Evolutionary conservation across 2,113 vertebrate species (phyloP).

Genomic region (Oncorhynchus masou): DNA sequence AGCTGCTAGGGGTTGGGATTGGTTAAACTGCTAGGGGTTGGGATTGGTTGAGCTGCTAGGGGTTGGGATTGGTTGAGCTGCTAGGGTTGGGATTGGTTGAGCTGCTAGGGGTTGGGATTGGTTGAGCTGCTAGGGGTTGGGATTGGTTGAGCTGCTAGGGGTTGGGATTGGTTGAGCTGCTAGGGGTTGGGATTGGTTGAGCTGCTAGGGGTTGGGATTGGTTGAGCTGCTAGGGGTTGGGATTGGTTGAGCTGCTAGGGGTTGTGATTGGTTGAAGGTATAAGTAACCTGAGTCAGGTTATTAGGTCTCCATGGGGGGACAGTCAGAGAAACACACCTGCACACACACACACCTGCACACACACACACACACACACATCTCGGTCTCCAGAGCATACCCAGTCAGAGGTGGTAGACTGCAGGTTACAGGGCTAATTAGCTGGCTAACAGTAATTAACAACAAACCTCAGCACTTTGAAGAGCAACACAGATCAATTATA

Average conservation of each 20-base stretch:
- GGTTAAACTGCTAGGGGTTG: neutral
- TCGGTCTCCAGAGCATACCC: constrained; percentile 42
- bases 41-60: too few relatives aligned
- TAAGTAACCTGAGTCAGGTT: too few relatives aligned
- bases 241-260: neutral
- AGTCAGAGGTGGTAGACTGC: too few relatives aligned
- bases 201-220: too few relatives aligned
- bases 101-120: neutral
- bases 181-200: neutral
- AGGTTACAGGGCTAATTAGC: constrained; percentile 41
- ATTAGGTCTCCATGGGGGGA: too few relatives aligned
- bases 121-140: too few relatives aligned
- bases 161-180: neutral
- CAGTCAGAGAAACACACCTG: too few relatives aligned
- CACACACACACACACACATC: too few relatives aligned
- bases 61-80: neutral
- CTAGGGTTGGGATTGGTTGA: neutral
- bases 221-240: neutral
- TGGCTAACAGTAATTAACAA: constrained; percentile 68
- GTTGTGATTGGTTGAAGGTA: too few relatives aligned
- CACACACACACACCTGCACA: too few relatives aligned
- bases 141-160: neutral
- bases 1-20: neutral
- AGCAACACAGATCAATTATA: constrained; percentile 71
- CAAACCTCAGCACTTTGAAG: constrained; percentile 64